Conservation (phyloP, 2,797 vertebrate genomes). For the Lateolabrax maculatus region DNA sequence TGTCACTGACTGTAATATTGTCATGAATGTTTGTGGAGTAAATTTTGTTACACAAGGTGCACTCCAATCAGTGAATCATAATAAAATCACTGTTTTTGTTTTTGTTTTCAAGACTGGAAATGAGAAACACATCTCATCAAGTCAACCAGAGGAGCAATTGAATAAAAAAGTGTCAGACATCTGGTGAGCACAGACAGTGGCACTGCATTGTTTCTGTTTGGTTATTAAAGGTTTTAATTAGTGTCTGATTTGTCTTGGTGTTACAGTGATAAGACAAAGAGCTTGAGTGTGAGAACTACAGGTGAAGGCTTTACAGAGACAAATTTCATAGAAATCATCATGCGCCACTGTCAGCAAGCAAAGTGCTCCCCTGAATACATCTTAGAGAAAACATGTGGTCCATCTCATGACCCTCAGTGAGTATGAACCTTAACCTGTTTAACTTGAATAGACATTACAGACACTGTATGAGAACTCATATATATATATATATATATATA, state of each 20-base stretch:
- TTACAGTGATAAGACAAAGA: slow-evolving; percentile 45
- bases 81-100: neutral
- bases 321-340: slow-evolving; percentile 76
- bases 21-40: neutral
- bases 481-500: too few species aligned
- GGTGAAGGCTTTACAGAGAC: slow-evolving; percentile 3
- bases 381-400: slow-evolving; percentile 60
- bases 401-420: slow-evolving; percentile 76
- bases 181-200: slow-evolving; percentile 43
- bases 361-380: neutral
- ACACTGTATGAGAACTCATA: neutral
- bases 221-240: neutral
- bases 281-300: neutral
- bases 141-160: slow-evolving; percentile 9
- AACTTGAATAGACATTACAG: neutral
- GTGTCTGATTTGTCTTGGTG: neutral
- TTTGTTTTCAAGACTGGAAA: slow-evolving; percentile 61
- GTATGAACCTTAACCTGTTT: slow-evolving; percentile 38
- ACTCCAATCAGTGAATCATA: neutral
- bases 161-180: slow-evolving; percentile 6
- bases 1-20: neutral
- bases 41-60: neutral
- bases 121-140: slow-evolving; percentile 14
- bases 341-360: slow-evolving; percentile 75
- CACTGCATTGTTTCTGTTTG: neutral